Evolutionary conservation across 2,888 invertebrate genomes (phyloP).

Genomic region (Oeneis ivallda): DNA sequence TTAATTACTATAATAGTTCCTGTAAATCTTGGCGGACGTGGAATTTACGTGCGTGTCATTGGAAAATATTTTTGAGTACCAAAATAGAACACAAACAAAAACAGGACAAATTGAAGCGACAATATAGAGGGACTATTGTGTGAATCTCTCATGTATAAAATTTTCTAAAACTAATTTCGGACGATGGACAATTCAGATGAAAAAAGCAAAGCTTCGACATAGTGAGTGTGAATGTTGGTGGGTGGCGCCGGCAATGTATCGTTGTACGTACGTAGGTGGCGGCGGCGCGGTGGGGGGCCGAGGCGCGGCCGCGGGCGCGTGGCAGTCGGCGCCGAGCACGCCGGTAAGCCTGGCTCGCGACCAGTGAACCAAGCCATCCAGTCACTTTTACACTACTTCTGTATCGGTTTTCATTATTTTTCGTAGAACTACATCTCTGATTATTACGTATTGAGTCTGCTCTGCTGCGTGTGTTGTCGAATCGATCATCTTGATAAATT

Average conservation of each 20-base stretch:
- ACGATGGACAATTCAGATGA: slow-evolving; percentile 9
- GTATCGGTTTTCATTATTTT: slow-evolving; percentile 75
- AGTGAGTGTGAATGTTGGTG: slow-evolving; percentile 37
- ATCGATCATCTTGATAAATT: slow-evolving; percentile 68
- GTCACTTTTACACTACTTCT: slow-evolving; percentile 64
- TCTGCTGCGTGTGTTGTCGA: slow-evolving; percentile 80
- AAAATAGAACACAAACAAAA: background rate
- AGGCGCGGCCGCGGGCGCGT: slow-evolving; percentile 65
- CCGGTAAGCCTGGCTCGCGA: slow-evolving; percentile 76
- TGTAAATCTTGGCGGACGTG: background rate
- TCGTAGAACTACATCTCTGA: slow-evolving; percentile 71
- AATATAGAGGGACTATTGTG: background rate
- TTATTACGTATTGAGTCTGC: slow-evolving; percentile 75
- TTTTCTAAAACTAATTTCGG: slow-evolving; percentile 8
- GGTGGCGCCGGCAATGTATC: slow-evolving; percentile 55
- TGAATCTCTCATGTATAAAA: background rate
- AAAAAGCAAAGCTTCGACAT: slow-evolving; percentile 10
- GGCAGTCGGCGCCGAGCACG: slow-evolving; percentile 72
- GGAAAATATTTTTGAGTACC: background rate
- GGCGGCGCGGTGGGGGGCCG: slow-evolving; percentile 72
- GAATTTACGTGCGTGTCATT: background rate
- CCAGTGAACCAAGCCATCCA: slow-evolving; percentile 64
- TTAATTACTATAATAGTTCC: background rate
- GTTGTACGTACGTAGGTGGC: slow-evolving; percentile 79
- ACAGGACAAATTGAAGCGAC: background rate